A percentile compares a stretch with the other conserved stretches of the same genome.
phyloP scores from a whole-genome alignment of 2,797 vertebrate genomes.

The Chlorospingus flavigularis region DNA sequence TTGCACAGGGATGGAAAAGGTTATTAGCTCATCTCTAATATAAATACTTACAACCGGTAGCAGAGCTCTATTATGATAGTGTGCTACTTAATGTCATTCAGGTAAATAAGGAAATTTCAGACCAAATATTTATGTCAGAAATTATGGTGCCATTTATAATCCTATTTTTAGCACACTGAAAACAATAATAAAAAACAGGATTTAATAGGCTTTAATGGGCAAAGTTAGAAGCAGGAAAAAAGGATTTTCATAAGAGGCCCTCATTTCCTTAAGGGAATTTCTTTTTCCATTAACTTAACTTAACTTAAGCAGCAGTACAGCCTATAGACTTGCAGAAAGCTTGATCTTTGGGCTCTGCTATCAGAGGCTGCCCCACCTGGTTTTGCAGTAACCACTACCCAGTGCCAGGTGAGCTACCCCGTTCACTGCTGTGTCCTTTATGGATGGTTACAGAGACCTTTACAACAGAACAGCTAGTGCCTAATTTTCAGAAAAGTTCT shows the following conservation, averaged over 20 bases:
- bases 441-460: background rate
- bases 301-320: background rate
- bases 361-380: background rate
- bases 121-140: constrained; percentile 33
- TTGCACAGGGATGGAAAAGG: background rate
- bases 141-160: background rate
- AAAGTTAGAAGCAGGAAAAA: background rate
- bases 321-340: background rate
- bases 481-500: background rate
- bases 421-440: background rate
- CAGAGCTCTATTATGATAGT: background rate
- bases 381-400: background rate
- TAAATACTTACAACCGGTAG: background rate
- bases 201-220: background rate
- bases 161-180: constrained; percentile 4
- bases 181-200: background rate
- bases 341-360: background rate
- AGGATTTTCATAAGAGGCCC: background rate
- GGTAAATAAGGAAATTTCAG: constrained; percentile 35
- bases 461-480: background rate
- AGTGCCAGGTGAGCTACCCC: background rate
- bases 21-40: background rate
- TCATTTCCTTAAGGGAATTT: background rate
- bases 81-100: background rate
- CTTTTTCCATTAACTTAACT: background rate